A percentile compares a stretch with the other conserved stretches of the same genome.
Evolutionary conservation across 2,113 vertebrate genomes (phyloP).

Genomic region (Eudyptes chrysolophus): DNA sequence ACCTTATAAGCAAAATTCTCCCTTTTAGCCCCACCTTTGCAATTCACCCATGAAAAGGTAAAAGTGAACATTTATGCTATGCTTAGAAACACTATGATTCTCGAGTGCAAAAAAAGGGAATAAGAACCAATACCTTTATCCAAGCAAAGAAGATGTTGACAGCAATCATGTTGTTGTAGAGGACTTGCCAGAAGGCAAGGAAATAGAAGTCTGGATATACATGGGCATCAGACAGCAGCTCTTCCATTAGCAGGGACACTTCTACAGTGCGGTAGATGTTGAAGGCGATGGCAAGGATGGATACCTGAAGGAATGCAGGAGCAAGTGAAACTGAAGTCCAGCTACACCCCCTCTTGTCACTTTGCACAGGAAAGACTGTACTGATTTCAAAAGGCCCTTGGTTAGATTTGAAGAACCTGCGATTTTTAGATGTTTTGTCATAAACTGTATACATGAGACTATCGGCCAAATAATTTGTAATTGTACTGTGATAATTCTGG

Average conservation of each 20-base stretch:
- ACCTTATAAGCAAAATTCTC: neutral
- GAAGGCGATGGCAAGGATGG: constrained; percentile 61
- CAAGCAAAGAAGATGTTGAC: constrained; percentile 71
- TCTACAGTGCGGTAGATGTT: constrained; percentile 39
- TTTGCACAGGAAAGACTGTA: neutral
- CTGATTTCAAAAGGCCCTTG: neutral
- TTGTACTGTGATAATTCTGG: neutral
- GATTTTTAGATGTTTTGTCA: neutral
- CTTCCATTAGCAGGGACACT: constrained; percentile 43
- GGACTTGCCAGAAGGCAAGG: constrained; percentile 64
- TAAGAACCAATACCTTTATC: constrained; percentile 64
- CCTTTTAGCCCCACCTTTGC: neutral
- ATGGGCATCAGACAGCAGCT: constrained; percentile 47
- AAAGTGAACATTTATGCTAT: neutral
- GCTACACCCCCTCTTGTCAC: neutral
- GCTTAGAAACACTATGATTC: neutral
- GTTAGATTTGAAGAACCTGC: neutral
- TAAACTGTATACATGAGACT: neutral
- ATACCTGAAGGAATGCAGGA: constrained; percentile 55
- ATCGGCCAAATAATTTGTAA: neutral
- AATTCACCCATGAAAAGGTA: neutral
- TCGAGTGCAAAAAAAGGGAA: neutral
- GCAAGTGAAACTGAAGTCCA: neutral
- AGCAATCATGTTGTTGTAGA: constrained; percentile 66
- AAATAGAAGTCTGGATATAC: constrained; percentile 70